Base-by-base conservation (phyloP, 1,140 invertebrate species). In the Branchinecta lindahli region DNA sequence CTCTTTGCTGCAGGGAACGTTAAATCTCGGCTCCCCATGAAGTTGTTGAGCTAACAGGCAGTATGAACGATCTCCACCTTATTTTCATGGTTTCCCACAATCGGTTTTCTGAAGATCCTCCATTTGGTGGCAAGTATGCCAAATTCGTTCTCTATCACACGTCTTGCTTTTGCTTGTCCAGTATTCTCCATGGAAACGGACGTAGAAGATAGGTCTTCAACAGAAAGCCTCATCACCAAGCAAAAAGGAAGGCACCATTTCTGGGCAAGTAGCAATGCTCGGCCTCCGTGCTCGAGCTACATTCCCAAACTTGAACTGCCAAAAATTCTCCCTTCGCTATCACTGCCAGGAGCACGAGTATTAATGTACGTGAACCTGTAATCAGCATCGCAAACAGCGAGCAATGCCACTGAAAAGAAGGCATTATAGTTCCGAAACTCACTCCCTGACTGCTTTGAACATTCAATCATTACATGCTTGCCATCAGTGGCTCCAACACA, bases 361-460 rank as follows among this genome's bases (percentile, higher is more conserved):
- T 82, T 77, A 61, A 82, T 74, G 66, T 71, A 73, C 65, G 77
- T 74, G 75, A 83, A 82, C 72, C 76, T 76, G 72, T 77, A 82
- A 69, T 81, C 75, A 7, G 78, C 78, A 75, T 83, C 80, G 33
- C 79, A 80, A 9, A 83, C 65, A 5, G 78, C 82, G 61, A 81
- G 73, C n/a, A 84, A 73, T 45, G 84, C 80, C 66, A 83, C 79
- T 68, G 79, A 81, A 75, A 80, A 81, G 67, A 73, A 78, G 33
- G 75, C 73, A 70, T 84, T 84, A 71, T 83, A 83, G 74, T 84
- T 84, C 66, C 75, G 81, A 77, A 76, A 84, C 9, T 76, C 73
- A 9, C 75, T 73, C 68, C 82, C 82, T 72, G 75, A 77, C 45
- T 77, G 72, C 33, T 61, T 7, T 78, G 83, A 71, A 75, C 79